Percentiles rank a stretch among this genome's conserved stretches.
phyloP scores from a whole-genome alignment of 1,140 invertebrate genomes.

The Cheumatopsyche charites region DNA sequence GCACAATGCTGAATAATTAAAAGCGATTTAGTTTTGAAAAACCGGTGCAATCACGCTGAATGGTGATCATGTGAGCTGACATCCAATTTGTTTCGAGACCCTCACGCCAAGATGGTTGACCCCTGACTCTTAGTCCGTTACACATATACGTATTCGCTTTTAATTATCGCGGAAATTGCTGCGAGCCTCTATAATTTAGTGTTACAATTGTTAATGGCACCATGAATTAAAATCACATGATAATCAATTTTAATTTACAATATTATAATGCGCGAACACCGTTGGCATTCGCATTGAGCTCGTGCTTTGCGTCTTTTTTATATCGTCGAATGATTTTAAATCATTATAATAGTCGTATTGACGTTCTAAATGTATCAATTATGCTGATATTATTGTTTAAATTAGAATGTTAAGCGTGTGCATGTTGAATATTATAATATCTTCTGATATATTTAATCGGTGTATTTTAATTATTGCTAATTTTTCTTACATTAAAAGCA shows the following conservation, averaged over 20 bases:
- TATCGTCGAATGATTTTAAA: too few species aligned
- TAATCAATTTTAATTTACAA: constrained; percentile 10
- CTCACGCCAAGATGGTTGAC: constrained; percentile 34
- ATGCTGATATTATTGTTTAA: too few species aligned
- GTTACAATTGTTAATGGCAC: constrained; percentile 30
- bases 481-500: too few species aligned
- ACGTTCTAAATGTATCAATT: too few species aligned
- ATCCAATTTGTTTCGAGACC: constrained; percentile 39
- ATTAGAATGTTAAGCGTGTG: too few species aligned
- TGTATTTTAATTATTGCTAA: too few species aligned
- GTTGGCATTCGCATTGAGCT: too few species aligned
- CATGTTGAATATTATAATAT: too few species aligned
- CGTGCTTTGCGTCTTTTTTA: too few species aligned
- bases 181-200: constrained; percentile 15
- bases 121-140: constrained; percentile 27
- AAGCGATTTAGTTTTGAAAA: constrained; percentile 25
- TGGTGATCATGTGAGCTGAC: constrained; percentile 21
- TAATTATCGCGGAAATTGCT: constrained; percentile 35
- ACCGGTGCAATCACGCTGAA: constrained; percentile 21
- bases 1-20: constrained; percentile 1
- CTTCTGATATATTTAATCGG: too few species aligned
- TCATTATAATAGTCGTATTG: too few species aligned
- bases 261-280: too few species aligned
- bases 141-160: constrained; percentile 32
- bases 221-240: constrained; percentile 19